phyloP scores from a whole-genome alignment of 2,797 vertebrate species.

The Paratrypauchen microcephalus region DNA sequence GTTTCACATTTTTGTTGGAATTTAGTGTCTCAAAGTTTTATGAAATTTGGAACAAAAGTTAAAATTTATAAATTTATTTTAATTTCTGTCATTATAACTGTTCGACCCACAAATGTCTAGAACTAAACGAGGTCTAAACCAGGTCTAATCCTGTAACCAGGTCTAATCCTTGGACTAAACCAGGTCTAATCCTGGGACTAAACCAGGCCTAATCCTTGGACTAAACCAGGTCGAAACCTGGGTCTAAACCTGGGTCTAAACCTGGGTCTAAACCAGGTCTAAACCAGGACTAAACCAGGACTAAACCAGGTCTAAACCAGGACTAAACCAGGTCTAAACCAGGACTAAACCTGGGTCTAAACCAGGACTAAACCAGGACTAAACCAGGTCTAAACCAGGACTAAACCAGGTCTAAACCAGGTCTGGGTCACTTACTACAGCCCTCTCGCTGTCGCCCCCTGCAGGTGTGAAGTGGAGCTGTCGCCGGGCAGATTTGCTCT shows the following conservation, averaged over 20 bases:
- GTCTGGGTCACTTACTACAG: conserved; percentile 79
- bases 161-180: no score
- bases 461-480: conserved; percentile 82
- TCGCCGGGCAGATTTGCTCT: conserved; percentile 77
- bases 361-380: background rate
- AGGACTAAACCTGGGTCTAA: background rate
- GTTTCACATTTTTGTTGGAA: no score
- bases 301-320: background rate
- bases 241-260: background rate
- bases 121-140: background rate
- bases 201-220: background rate
- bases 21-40: no score
- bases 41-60: no score
- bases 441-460: conserved; percentile 80
- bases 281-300: background rate
- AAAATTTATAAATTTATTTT: no score
- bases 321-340: background rate
- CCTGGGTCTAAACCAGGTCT: background rate
- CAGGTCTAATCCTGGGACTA: background rate
- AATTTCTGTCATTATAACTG: no score
- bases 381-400: background rate
- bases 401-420: background rate
- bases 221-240: background rate
- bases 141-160: no score
- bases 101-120: no score